Evolutionary conservation across 2,797 vertebrate species (phyloP).

Genomic region (Acipenser transmontanus): DNA sequence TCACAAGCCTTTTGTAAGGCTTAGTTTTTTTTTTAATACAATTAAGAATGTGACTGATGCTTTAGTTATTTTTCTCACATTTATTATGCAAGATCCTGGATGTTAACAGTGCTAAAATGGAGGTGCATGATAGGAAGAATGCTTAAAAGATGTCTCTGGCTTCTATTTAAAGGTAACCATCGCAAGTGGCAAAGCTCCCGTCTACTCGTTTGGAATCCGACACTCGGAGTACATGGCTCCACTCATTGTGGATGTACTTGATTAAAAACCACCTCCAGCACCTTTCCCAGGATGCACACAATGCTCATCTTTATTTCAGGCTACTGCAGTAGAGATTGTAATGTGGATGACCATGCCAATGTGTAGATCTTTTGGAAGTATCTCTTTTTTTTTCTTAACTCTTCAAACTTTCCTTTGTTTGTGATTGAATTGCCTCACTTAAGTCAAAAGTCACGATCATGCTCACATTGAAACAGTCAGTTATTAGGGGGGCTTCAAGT

Average conservation of each 20-base stretch:
- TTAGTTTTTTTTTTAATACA: too few relatives aligned
- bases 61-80: too few relatives aligned
- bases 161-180: constrained; percentile 46
- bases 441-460: too few relatives aligned
- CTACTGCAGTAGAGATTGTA: constrained; percentile 2
- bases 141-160: not conserved
- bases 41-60: too few relatives aligned
- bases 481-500: too few relatives aligned
- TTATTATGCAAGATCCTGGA: not conserved
- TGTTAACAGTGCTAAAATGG: not conserved
- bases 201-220: constrained; percentile 70
- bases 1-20: too few relatives aligned
- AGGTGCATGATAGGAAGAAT: too few relatives aligned
- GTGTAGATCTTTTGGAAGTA: not conserved
- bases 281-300: not conserved
- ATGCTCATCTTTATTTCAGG: constrained; percentile 4
- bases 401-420: not conserved
- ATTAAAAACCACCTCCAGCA: constrained; percentile 31
- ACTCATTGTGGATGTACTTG: constrained; percentile 38
- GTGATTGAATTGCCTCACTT: not conserved
- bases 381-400: not conserved
- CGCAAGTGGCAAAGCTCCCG: constrained; percentile 48
- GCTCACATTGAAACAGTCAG: too few relatives aligned
- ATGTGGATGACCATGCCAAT: not conserved
- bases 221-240: constrained; percentile 68